phyloP scores from a whole-genome alignment of 2,888 invertebrate genomes.

The Oscheius sp. region DNA sequence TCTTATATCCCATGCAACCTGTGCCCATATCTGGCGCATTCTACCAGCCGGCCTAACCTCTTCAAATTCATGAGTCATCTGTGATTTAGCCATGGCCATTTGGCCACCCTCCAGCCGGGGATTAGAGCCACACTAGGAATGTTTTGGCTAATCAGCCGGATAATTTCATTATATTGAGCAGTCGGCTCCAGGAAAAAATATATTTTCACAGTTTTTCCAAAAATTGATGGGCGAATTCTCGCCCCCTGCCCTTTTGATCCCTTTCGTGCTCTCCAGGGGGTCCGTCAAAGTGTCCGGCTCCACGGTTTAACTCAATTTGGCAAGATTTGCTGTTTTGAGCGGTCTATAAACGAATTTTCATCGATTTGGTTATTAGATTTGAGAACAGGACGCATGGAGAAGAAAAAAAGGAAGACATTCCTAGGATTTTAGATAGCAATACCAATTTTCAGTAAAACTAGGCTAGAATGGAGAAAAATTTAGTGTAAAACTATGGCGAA shows the following conservation, averaged over 20 bases:
- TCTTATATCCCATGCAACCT: too few species aligned
- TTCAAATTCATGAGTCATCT: conserved; percentile 5
- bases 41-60: too few species aligned
- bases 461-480: too few species aligned
- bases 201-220: too few species aligned
- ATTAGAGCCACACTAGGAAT: not conserved
- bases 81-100: not conserved
- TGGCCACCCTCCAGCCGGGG: not conserved
- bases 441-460: too few species aligned
- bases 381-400: not conserved
- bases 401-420: not conserved
- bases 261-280: not conserved
- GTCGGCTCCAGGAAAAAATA: too few species aligned
- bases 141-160: conserved; percentile 26
- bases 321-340: conserved; percentile 32
- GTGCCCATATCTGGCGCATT: too few species aligned
- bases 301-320: conserved; percentile 11
- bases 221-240: not conserved
- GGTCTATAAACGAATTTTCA: conserved; percentile 9
- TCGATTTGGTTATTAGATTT: conserved; percentile 23
- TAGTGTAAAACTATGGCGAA: too few species aligned
- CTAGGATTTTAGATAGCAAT: too few species aligned
- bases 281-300: not conserved
- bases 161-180: conserved; percentile 9
- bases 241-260: not conserved